A percentile compares a stretch with the other conserved stretches of the same genome.
phyloP scores from a whole-genome alignment of 2,888 invertebrate genomes.

The Cetonia aurata region DNA sequence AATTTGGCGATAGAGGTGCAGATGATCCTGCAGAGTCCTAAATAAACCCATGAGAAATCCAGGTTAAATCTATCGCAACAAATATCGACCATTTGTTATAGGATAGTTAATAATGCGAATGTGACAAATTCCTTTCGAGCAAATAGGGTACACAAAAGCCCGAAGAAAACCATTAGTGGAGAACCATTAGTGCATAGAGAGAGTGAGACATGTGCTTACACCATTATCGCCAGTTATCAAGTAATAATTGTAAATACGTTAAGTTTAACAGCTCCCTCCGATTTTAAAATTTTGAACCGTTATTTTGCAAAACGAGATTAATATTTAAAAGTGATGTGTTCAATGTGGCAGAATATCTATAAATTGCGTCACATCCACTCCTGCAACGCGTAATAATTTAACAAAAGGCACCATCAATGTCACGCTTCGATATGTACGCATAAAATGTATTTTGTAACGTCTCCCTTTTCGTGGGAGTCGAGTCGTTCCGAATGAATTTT shows the following conservation, averaged over 20 bases:
- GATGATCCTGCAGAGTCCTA: slow-evolving; percentile 14
- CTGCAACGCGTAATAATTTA: slow-evolving; percentile 30
- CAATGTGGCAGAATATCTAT: slow-evolving; percentile 43
- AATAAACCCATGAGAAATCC: slow-evolving; percentile 23
- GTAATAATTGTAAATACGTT: slow-evolving; percentile 30
- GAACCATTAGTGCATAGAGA: slow-evolving; percentile 35
- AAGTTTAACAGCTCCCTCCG: slow-evolving; percentile 11
- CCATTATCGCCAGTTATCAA: too few relatives aligned
- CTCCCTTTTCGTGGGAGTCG: background rate
- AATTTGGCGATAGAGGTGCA: background rate
- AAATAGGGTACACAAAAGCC: slow-evolving; percentile 2
- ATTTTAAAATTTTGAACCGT: slow-evolving; percentile 9
- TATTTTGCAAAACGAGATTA: background rate
- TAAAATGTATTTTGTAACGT: background rate
- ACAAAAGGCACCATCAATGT: slow-evolving; percentile 29
- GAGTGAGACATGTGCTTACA: background rate
- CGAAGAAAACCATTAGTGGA: slow-evolving; percentile 36
- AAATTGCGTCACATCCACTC: slow-evolving; percentile 10
- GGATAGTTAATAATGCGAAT: slow-evolving; percentile 28
- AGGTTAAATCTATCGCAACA: slow-evolving; percentile 2
- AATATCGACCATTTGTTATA: slow-evolving; percentile 37
- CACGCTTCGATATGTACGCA: slow-evolving; percentile 17
- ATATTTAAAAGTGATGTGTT: slow-evolving; percentile 27
- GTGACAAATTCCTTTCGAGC: slow-evolving; percentile 40
- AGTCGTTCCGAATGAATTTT: slow-evolving; percentile 17